These are phyloP conservation scores for Lanistes nyassanus DNA, from an alignment of 1,140 invertebrate species.

Conservation along the genomic window DNA sequence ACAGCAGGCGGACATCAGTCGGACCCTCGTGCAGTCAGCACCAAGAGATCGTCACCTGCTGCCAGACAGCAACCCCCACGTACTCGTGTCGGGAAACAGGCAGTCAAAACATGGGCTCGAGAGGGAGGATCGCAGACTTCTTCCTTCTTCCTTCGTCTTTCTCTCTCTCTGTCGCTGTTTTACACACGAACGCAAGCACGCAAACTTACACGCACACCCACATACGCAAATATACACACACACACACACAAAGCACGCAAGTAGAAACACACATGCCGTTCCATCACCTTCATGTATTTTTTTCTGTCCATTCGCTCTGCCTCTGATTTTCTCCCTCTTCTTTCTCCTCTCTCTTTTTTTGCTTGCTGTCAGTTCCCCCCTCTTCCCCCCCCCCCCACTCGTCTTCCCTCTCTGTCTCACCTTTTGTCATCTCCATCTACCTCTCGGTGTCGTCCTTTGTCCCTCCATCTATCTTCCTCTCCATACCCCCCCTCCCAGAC, in stretches of 20 bases:
- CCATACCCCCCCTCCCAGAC: background rate
- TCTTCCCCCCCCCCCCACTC: background rate
- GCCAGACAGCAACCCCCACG: no score
- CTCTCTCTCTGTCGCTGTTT: no score
- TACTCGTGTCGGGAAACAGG: no score
- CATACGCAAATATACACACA: background rate
- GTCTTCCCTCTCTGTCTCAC: conserved; percentile 54
- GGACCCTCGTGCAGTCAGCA: no score
- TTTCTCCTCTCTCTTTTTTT: conserved; percentile 3
- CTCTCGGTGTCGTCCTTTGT: background rate
- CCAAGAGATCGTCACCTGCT: no score
- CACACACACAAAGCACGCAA: background rate
- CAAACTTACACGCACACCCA: background rate
- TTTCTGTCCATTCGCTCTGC: background rate
- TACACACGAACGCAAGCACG: background rate
- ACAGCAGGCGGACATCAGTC: no score
- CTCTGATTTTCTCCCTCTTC: background rate
- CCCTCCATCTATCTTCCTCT: background rate
- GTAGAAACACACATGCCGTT: background rate
- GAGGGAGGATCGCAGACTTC: no score
- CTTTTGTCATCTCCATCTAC: background rate
- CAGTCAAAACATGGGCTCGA: no score
- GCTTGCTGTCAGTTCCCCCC: conserved; percentile 67
- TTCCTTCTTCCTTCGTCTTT: no score
- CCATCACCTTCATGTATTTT: background rate